A percentile compares a stretch with the other conserved stretches of the same genome.
These are phyloP conservation scores for Melinopterus prodromus DNA, from an alignment of 2,888 invertebrate species.

Conservation along the genomic window DNA sequence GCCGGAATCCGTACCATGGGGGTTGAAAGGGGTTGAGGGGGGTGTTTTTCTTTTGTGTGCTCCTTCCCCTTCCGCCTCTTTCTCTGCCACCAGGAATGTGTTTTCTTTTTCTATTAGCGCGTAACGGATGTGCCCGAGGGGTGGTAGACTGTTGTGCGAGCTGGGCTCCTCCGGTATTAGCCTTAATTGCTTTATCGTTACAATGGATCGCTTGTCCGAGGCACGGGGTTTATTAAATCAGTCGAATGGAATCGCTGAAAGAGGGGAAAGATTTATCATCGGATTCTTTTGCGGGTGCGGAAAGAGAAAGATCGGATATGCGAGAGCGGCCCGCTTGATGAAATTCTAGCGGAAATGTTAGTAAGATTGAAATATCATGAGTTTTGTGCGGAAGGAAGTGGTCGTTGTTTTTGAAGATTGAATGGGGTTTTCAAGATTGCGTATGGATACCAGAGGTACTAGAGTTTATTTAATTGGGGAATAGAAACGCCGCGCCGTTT, in stretches of 20 bases:
- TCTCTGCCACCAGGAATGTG: neutral
- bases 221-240: neutral
- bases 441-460: too few species aligned
- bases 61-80: neutral
- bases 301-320: neutral
- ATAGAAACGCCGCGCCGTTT: too few species aligned
- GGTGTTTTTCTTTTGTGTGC: neutral
- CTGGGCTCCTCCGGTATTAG: neutral
- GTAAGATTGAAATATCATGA: neutral
- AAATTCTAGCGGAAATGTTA: neutral
- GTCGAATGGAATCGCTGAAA: neutral
- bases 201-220: conserved; percentile 4
- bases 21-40: neutral
- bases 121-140: conserved; percentile 24
- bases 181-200: conserved; percentile 4
- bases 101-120: conserved; percentile 25
- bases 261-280: conserved; percentile 4
- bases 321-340: neutral
- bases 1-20: neutral
- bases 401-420: too few species aligned
- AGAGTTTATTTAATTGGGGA: too few species aligned
- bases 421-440: too few species aligned
- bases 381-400: neutral
- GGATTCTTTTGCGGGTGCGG: neutral
- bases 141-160: neutral